Base-by-base conservation (phyloP, 2,888 invertebrate genomes). In the Auanema freiburgensis region DNA sequence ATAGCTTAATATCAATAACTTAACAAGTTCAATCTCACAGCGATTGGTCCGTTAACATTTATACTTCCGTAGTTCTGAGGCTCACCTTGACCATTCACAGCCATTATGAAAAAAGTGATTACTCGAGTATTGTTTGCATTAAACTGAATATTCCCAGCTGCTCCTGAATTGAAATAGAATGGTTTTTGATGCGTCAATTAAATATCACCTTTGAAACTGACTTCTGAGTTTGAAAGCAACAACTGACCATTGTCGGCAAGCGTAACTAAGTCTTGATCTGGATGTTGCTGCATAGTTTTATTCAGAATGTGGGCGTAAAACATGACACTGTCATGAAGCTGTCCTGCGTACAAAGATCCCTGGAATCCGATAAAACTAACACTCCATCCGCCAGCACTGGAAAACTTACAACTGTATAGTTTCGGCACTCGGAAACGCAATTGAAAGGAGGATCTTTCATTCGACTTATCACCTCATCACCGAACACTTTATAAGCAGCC, bases 371-470 rank as follows among this genome's bases (percentile, higher is more conserved):
- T 33, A 5, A 33, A 3, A 8, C 8, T 33, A 33, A 5, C 8
- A 5, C 8, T 3, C 14, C 41, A 57, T 42, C n/a, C n/a, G 25
- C 42, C 14, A 14, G 12, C 57, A 21, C 21, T 43, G 5, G 33
- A 5, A 33, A 63, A 50, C 50, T 49, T 16, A 54, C 12, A 12
- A 33, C 33, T 33, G 33, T 33, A 33, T 33, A 33, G 33, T 50
- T 57, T 12, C 53, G 11, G 43, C 74, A 74, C 1, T 62, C 68
- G 0, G 55, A 58, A 1, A 60, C 66, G 49, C 74, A 77, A 50
- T 67, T 66, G 42, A 75, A 77, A 1, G 77, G 77, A 14, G 67
- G 57, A 3, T 70, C 59, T 12, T 62, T 65, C 65, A 73, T 74
- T 57, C 72, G 25, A 23, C 50, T 53, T 43, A 72, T 61, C 2